A percentile compares a stretch with the other conserved stretches of the same genome.
Evolutionary conservation across 2,797 vertebrate genomes (phyloP).

Genomic region (Pipistrellus pygmaeus): DNA sequence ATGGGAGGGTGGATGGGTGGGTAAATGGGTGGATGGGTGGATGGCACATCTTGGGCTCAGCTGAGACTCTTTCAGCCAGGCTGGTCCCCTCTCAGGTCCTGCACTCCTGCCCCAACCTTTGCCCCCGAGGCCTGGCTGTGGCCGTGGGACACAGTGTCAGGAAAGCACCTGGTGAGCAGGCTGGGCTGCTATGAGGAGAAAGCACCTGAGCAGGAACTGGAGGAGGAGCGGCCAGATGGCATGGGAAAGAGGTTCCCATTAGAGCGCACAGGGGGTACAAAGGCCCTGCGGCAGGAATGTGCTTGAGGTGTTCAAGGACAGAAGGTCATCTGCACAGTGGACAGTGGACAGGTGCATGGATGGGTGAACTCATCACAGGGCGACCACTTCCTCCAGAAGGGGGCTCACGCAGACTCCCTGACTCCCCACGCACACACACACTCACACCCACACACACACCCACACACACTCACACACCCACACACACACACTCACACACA

Average conservation of each 20-base stretch:
- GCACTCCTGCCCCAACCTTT: not conserved
- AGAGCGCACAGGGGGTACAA: not conserved
- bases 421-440: rapidly evolving
- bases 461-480: no score
- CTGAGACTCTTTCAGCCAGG: not conserved
- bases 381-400: not conserved
- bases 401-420: not conserved
- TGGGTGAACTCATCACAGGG: no score
- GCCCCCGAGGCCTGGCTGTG: not conserved
- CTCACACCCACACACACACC: rapidly evolving
- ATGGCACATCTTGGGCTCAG: not conserved
- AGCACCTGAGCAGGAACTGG: not conserved
- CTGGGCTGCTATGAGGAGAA: not conserved
- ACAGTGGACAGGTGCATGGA: no score
- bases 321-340: not conserved
- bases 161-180: not conserved
- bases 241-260: not conserved
- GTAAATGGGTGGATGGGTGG: not conserved
- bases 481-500: no score
- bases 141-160: not conserved
- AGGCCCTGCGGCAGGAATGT: not conserved
- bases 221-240: not conserved
- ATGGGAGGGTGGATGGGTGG: no score
- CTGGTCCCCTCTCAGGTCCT: not conserved
- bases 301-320: not conserved